Base-by-base conservation (phyloP, 2,888 invertebrate species). In the Nemotelus pantherinus region DNA sequence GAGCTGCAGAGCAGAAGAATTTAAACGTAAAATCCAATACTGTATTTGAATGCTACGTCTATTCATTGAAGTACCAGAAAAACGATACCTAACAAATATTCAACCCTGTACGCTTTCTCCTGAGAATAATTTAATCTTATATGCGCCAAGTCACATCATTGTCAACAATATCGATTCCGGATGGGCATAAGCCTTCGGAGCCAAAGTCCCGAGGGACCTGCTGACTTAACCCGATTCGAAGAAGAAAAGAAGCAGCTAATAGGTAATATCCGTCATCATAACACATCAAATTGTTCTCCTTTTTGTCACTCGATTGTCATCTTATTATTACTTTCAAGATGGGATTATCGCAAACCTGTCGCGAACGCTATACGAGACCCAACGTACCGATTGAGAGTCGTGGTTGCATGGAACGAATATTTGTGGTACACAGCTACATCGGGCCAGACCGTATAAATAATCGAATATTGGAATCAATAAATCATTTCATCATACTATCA, bases 401-500 rank as follows among this genome's bases (percentile, higher is more conserved):
- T 10, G 53, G 7, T 6, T 53, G 57, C 25, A 57, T 10, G 9
- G 57, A 57, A 57, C 57, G 4, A 57, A 57, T 57, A 10, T 9
- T 10, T 25, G 25, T 25, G 25, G 25, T 25, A 25, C 25, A 25
- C 25, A 25, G 25, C 25, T 25, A 25, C 25, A 25, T 58, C 39
- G 9, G 63, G 58, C 25, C 58, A 10, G 57, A 57, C 57, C 60
- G 55, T 74, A 50, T 48, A 48, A 47, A 72, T 72, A 58, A 72
- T 74, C 74, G 74, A 74, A 74, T 74, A 74, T 74, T 60, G 74
- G 74, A 60, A 74, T 74, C 74, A 63, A 74, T 74, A 74, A 74
- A 74, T 74, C 74, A 74, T 74, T 63, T 39, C 41, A 74, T 74
- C 74, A 58, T 53, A 55, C 55, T 53, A 70, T 70, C 55, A 39